A percentile compares a stretch with the other conserved stretches of the same genome.
Conservation (phyloP, 2,113 vertebrate genomes). For the Helogale parvula region DNA sequence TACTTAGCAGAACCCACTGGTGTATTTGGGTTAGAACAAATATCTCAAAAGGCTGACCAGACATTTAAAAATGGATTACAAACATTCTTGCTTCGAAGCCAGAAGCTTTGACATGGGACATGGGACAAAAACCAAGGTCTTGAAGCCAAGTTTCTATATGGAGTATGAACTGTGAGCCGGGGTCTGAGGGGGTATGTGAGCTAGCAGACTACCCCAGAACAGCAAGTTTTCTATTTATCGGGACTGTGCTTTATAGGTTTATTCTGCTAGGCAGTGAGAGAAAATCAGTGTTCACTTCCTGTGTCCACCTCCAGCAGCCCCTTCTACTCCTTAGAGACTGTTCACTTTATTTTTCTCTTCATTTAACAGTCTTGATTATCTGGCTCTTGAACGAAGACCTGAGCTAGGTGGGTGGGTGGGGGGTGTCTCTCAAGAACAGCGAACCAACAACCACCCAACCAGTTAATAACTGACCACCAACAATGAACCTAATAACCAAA, state of each 20-base stretch:
- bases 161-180: background rate
- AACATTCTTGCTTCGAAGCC: slow-evolving; percentile 44
- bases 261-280: background rate
- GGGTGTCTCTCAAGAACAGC: background rate
- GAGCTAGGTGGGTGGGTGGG: background rate
- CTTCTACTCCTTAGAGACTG: background rate
- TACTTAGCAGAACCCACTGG: slow-evolving; percentile 36
- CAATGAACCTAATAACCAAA: background rate
- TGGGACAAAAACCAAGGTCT: background rate
- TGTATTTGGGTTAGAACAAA: slow-evolving; percentile 43
- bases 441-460: background rate
- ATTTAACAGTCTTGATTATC: slow-evolving; percentile 5
- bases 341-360: background rate
- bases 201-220: background rate
- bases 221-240: background rate
- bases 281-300: background rate
- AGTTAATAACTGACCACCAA: background rate
- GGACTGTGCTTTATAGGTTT: background rate
- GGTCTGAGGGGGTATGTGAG: background rate
- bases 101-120: background rate
- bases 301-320: background rate
- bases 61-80: slow-evolving; percentile 14
- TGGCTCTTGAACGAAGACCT: background rate
- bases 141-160: background rate
- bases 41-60: slow-evolving; percentile 51